Evolutionary conservation across 64 coral and sea anemone genomes (phyloP).

Genomic region (Montipora sp.): DNA sequence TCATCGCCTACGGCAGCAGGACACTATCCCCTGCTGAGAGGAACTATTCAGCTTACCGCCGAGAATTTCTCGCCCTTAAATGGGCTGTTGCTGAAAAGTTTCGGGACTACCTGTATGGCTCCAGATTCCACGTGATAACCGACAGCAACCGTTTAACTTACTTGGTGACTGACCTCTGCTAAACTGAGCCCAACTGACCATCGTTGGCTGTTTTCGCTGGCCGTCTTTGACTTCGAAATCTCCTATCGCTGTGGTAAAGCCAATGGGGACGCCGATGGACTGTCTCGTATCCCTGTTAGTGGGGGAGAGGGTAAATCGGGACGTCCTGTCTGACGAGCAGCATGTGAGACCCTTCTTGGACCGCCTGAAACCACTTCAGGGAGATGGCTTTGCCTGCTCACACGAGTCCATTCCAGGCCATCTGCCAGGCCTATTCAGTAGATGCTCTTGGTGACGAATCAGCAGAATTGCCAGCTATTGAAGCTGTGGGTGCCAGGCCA

Average conservation of each 20-base stretch:
- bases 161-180: slow-evolving; percentile 32
- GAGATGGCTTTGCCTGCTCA: background rate
- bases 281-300: slow-evolving; percentile 19
- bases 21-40: slow-evolving; percentile 55
- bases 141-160: slow-evolving; percentile 61
- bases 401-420: background rate
- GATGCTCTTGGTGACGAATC: background rate
- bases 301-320: background rate
- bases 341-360: slow-evolving; percentile 54
- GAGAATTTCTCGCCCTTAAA: slow-evolving; percentile 57
- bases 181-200: slow-evolving; percentile 70
- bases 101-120: slow-evolving; percentile 30
- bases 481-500: slow-evolving; percentile 47
- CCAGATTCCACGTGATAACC: slow-evolving; percentile 30
- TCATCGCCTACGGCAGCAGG: slow-evolving; percentile 64
- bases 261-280: slow-evolving; percentile 26
- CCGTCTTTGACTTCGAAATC: slow-evolving; percentile 37
- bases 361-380: slow-evolving; percentile 20
- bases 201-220: slow-evolving; percentile 50
- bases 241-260: slow-evolving; percentile 31
- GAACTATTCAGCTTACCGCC: slow-evolving; percentile 45
- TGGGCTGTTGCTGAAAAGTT: slow-evolving; percentile 51
- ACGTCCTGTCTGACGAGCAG: slow-evolving; percentile 16
- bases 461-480: slow-evolving; percentile 15
- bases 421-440: slow-evolving; percentile 7